Evolutionary conservation across 2,797 vertebrate genomes (phyloP).

Genomic region (Coracias cyanogaster): DNA sequence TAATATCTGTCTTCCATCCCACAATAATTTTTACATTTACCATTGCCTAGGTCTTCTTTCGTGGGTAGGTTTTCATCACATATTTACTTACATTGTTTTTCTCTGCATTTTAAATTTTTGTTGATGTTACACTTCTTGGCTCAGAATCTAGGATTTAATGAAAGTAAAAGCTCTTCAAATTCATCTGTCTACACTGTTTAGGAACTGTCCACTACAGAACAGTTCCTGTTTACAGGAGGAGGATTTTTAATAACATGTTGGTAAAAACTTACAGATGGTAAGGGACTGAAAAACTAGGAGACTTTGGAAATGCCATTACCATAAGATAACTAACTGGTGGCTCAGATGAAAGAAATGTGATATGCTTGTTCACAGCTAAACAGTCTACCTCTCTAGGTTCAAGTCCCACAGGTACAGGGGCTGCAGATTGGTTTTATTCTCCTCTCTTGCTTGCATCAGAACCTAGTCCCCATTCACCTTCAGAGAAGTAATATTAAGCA

Average conservation of each 20-base stretch:
- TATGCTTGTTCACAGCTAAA: background rate
- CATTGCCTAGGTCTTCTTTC: background rate
- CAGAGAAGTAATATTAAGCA: background rate
- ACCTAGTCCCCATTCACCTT: background rate
- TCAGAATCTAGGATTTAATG: background rate
- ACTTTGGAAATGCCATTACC: background rate
- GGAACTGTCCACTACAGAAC: background rate
- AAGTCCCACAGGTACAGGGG: rapidly evolving
- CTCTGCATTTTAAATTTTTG: background rate
- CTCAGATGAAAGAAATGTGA: background rate
- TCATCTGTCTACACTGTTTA: background rate
- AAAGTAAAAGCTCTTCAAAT: background rate
- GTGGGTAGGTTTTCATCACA: background rate
- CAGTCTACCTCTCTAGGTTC: background rate
- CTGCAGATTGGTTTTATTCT: background rate
- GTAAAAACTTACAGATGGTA: background rate
- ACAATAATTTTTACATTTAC: background rate
- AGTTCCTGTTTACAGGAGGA: background rate
- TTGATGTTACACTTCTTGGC: background rate
- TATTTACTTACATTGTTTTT: background rate
- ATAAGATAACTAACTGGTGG: background rate
- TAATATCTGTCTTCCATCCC: background rate
- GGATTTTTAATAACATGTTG: background rate
- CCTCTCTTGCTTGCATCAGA: background rate
- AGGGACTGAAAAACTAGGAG: background rate